Base-by-base conservation (phyloP, 2,797 vertebrate species). In the Odontamblyopus rebecca region DNA sequence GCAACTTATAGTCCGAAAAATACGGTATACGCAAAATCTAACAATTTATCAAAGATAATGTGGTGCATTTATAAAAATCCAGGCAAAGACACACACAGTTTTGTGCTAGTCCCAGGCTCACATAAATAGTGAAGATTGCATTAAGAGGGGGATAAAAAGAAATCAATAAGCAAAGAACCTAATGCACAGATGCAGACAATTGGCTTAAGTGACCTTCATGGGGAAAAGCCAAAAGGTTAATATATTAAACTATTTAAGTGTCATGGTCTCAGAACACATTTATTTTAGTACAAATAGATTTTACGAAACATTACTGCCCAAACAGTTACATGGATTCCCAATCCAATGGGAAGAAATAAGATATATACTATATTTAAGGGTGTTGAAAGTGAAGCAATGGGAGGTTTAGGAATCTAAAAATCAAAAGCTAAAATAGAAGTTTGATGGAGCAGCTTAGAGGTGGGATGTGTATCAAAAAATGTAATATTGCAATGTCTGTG, bases 41-140 rank as follows among this genome's bases (percentile, higher is more conserved):
- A 91, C 86, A 82, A 89, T 76, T 85, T 79, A 26, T 38, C 2
- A 38, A 38, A 38, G 30, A 11, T 44, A 44, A 44, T 12, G 12
- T 44, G 41, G 11, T 26, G 56, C 11, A 1, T 57, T 57, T 26
- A 88, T 84, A 76, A n/a, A 7, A 62, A 62, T 6, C 1, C 29
- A 32, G 13, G 16, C 59, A 30, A 59, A 32, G 13, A 29, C 16
- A 61, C 15, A 13, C 15, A 61, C 13, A 61, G 59, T 61, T 61
- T 61, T 30, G 29, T 29, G 59, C 15, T 18, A 18, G 16, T 6
- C 15, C 16, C 16, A 35, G 16, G 60, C 0, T 60, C 6, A 12
- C 11, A 44, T 44, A 30, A 6, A 27, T 29, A 60, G 16, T 29
- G 27, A 60, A 60, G 6, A 29, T 7, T 61, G 27, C 59, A 32